Percentiles rank a stretch among this genome's conserved stretches.
Conservation (phyloP, 1,140 invertebrate species). For the Saccostrea glomerata region DNA sequence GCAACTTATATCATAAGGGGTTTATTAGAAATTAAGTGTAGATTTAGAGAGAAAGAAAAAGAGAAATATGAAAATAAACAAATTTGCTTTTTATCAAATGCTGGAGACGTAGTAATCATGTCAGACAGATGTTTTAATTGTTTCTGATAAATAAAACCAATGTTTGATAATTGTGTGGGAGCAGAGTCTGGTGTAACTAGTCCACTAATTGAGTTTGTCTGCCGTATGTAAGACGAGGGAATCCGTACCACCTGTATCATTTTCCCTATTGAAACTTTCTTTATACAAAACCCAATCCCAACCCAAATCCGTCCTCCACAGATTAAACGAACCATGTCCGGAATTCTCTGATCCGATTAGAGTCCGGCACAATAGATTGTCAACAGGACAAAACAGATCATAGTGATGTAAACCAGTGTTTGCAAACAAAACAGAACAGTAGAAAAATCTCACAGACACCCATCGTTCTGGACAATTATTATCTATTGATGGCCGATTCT, state of each 20-base stretch:
- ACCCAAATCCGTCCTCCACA: not conserved
- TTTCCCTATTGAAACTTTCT: not conserved
- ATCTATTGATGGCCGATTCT: not conserved
- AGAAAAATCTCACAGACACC: not conserved
- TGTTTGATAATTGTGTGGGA: not conserved
- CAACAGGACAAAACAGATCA: not conserved
- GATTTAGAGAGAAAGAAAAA: too few relatives aligned
- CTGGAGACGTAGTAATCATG: not conserved
- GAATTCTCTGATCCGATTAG: constrained; percentile 16
- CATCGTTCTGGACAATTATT: not conserved
- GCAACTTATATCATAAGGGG: too few relatives aligned
- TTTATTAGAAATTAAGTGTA: too few relatives aligned
- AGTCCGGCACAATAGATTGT: not conserved
- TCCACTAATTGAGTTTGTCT: constrained; percentile 2
- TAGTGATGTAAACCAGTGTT: not conserved
- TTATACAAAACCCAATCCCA: constrained; percentile 19
- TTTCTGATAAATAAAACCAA: constrained; percentile 12
- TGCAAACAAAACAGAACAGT: not conserved
- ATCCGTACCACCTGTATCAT: constrained; percentile 22
- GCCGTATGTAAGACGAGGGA: not conserved
- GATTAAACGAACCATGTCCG: constrained; percentile 28
- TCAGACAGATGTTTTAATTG: not conserved
- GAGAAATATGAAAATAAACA: too few relatives aligned
- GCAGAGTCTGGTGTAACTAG: not conserved
- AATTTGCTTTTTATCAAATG: not conserved